A percentile compares a stretch with the other conserved stretches of the same genome.
Evolutionary conservation across 1,140 invertebrate genomes (phyloP).

Genomic region (Geopemphigus sp.): DNA sequence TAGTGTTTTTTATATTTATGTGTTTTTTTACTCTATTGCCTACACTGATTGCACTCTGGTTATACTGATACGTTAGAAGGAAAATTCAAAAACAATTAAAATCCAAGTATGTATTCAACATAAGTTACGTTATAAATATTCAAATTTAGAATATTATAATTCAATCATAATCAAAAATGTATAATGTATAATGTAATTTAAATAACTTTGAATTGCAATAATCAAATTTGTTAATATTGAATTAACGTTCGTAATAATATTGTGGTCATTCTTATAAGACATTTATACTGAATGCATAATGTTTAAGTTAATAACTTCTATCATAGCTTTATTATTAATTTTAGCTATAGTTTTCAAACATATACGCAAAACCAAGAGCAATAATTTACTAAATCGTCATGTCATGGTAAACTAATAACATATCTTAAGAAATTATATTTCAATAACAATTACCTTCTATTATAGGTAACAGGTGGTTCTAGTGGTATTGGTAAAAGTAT

Average conservation of each 20-base stretch:
- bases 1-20: no score
- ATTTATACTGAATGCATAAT: not conserved
- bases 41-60: not conserved
- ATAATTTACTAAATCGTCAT: not conserved
- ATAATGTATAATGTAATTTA: not conserved
- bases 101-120: no score
- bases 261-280: no score
- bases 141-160: no score
- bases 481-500: constrained; percentile 90
- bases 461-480: constrained; percentile 84
- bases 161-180: no score
- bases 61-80: not conserved
- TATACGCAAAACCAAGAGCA: constrained; percentile 3
- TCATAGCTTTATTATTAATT: not conserved
- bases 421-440: not conserved
- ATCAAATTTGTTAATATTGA: no score
- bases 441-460: not conserved
- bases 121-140: no score
- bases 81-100: constrained; percentile 2
- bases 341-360: not conserved
- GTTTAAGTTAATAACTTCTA: not conserved
- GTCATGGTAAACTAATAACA: not conserved
- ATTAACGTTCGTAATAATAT: no score
- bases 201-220: no score
- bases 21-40: not conserved